phyloP scores from a whole-genome alignment of 2,113 vertebrate species.

The Perca schrenkii region DNA sequence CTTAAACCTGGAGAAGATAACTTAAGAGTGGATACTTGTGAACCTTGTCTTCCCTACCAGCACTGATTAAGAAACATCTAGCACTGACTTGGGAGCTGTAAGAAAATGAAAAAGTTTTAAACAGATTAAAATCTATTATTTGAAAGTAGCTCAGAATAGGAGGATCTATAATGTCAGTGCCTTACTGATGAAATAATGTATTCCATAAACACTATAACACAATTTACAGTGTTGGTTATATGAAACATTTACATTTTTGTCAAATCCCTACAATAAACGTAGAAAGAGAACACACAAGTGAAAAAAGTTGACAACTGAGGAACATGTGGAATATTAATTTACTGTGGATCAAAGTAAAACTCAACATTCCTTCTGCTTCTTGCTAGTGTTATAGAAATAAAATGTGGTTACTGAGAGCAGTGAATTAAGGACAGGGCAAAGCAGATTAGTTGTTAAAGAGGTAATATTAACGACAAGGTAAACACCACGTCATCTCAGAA shows the following conservation, averaged over 20 bases:
- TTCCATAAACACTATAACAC: background rate
- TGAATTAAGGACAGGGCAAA: background rate
- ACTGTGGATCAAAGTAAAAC: constrained; percentile 4
- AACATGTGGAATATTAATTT: background rate
- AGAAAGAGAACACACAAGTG: background rate
- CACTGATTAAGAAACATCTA: constrained; percentile 53
- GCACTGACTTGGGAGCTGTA: constrained; percentile 42
- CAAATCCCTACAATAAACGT: background rate
- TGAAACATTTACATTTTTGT: background rate
- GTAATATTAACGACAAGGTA: constrained; percentile 11
- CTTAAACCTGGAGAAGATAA: constrained; percentile 1
- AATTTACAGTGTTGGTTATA: background rate
- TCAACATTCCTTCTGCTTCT: background rate
- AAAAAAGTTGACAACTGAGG: background rate
- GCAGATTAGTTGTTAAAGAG: constrained; percentile 7
- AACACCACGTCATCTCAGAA: constrained; percentile 27
- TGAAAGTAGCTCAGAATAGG: constrained; percentile 43
- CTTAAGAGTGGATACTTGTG: background rate
- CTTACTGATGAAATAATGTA: constrained; percentile 63
- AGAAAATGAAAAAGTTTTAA: constrained; percentile 49
- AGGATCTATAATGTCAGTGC: constrained; percentile 62
- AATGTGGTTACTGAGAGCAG: background rate
- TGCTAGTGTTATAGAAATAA: background rate
- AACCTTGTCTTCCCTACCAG: constrained; percentile 40
- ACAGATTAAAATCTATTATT: constrained; percentile 67